phyloP scores from a whole-genome alignment of 1,140 invertebrate species.

The Aricia agestis region DNA sequence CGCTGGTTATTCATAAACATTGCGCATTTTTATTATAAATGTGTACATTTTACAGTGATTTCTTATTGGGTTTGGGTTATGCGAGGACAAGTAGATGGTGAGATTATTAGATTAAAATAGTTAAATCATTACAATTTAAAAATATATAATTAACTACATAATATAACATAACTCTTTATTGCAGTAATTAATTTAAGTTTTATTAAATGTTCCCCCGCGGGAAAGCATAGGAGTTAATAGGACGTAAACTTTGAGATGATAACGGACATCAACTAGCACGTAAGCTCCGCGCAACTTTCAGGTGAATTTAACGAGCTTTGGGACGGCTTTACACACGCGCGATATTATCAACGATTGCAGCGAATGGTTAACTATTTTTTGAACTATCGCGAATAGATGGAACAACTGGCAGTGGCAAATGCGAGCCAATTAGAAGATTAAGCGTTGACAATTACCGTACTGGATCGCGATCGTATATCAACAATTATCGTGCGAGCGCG shows the following conservation, averaged over 20 bases:
- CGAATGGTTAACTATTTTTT: conserved; percentile 49
- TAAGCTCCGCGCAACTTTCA: conserved; percentile 40
- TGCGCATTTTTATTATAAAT: too few species aligned
- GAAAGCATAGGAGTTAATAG: too few species aligned
- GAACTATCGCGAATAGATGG: conserved; percentile 51
- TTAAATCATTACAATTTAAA: too few species aligned
- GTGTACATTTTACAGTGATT: too few species aligned
- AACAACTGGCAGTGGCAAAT: conserved; percentile 72
- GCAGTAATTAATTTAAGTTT: too few species aligned
- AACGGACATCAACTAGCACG: not conserved
- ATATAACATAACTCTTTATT: too few species aligned
- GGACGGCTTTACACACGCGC: not conserved
- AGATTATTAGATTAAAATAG: too few species aligned
- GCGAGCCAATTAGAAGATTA: conserved; percentile 75
- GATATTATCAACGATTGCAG: conserved; percentile 4
- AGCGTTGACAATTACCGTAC: conserved; percentile 73
- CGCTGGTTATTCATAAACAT: too few species aligned
- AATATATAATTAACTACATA: too few species aligned
- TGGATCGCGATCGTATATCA: conserved; percentile 74
- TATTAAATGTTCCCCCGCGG: too few species aligned
- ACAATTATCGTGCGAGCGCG: conserved; percentile 72
- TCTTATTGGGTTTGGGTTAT: too few species aligned
- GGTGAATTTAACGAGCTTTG: conserved; percentile 23
- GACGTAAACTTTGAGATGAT: not conserved
- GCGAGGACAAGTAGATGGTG: too few species aligned